These are phyloP conservation scores for Illadopsis cleaveri DNA, from an alignment of 2,113 vertebrate species.

Conservation along the genomic window DNA sequence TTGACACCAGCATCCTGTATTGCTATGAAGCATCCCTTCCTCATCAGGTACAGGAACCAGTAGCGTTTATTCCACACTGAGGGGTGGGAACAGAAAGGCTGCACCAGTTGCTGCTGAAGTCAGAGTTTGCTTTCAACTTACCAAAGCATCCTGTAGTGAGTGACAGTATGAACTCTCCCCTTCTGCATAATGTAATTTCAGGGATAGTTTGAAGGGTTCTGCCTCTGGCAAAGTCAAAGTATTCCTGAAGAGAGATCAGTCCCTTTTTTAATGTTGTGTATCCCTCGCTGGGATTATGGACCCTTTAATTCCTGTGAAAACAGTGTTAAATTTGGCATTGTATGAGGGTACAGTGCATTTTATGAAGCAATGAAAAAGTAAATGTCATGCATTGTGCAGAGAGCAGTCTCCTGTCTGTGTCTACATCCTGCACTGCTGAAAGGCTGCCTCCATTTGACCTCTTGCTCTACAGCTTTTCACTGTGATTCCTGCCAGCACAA, in stretches of 20 bases:
- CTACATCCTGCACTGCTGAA: background rate
- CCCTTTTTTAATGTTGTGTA: background rate
- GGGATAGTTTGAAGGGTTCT: background rate
- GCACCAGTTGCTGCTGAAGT: background rate
- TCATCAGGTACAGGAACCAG: slow-evolving; percentile 81
- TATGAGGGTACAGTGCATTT: background rate
- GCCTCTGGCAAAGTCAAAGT: background rate
- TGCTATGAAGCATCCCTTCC: slow-evolving; percentile 92
- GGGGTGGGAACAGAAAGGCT: background rate
- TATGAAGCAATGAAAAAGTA: background rate
- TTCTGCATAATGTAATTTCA: background rate
- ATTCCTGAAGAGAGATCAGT: background rate
- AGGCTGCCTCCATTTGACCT: background rate
- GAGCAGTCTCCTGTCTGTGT: background rate
- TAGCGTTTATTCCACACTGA: background rate
- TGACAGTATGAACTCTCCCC: background rate
- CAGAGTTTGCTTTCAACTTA: background rate
- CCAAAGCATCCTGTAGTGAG: background rate
- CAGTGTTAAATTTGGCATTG: background rate
- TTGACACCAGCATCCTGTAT: slow-evolving; percentile 94
- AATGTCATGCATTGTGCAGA: background rate
- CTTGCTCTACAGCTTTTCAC: background rate
- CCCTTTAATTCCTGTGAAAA: background rate
- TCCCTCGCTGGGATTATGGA: background rate
- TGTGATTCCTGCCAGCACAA: background rate